These are phyloP conservation scores for Homarus gammarus DNA, from an alignment of 2,888 invertebrate genomes.

Conservation along the genomic window DNA sequence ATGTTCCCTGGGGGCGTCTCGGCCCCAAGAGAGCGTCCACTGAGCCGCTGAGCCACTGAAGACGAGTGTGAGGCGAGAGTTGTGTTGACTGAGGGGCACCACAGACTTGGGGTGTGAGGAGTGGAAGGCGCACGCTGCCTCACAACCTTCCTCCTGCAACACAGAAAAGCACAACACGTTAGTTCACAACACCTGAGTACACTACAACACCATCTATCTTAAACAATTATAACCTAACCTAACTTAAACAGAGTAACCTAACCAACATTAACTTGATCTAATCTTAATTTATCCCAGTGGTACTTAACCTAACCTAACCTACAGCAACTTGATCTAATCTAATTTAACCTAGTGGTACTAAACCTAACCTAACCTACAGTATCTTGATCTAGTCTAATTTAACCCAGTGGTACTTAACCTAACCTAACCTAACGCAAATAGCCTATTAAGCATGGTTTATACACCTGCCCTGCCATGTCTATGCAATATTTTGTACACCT, in stretches of 20 bases:
- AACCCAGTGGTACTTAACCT: no score
- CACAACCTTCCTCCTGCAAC: constrained; percentile 66
- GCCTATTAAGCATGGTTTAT: no score
- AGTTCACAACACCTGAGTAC: background rate
- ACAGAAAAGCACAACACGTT: background rate
- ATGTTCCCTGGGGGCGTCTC: constrained; percentile 47
- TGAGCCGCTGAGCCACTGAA: constrained; percentile 66
- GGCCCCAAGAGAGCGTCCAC: constrained; percentile 67
- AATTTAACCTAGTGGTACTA: no score
- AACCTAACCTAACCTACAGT: no score
- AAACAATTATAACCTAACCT: background rate
- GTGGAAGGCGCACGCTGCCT: constrained; percentile 70
- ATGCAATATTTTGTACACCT: no score
- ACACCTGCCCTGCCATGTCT: no score
- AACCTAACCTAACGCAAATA: no score
- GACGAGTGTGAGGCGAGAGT: constrained; percentile 70
- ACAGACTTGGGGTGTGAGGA: constrained; percentile 47
- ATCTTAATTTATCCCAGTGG: no score
- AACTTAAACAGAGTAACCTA: background rate
- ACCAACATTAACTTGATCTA: background rate
- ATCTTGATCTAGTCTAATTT: no score
- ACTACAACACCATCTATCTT: constrained; percentile 3
- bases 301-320: no score
- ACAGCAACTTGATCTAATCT: no score
- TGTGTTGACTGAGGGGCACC: constrained; percentile 68